Base-by-base conservation (phyloP, 2,113 vertebrate species). In the Clarias magur region DNA sequence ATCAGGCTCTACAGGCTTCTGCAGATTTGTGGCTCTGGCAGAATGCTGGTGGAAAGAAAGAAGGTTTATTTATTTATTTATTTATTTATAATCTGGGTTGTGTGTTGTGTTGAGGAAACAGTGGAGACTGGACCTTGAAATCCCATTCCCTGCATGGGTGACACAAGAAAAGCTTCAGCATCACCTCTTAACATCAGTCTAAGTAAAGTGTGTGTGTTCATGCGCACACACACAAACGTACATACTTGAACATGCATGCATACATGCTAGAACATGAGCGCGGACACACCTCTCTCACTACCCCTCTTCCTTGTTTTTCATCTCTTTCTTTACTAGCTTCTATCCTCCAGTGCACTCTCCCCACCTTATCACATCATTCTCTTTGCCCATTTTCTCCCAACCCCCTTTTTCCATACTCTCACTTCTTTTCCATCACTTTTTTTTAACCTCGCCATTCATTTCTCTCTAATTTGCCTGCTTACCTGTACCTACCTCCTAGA, bases 41-140 rank as follows among this genome's bases (percentile, higher is more conserved):
- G 5, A 80, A 57, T n/a, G 75, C 17, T 27, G 10, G n/a, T 30
- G 48, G 34, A 59, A 75, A 73, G 70, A 48, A 48, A 73, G 70
- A 48, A 48, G 48, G 48, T 42, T 25, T 27, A n/a, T 56, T 82
- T 72, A 8, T 30, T 62, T 68, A 68, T 62, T 53, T 27, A n/a
- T 54, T 81, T 72, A 7, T 27, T 80, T 68, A 67, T 83, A 83
- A 70, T 83, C 48, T 83, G 65, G 82, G 25, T 65, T 21, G 57
- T 80, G 38, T 79, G 73, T 80, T 53, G 4, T 3, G 2, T 2
- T 12, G 60, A 60, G 2, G 79, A 76, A 54, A 68, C 60, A 75
- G 80, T 87, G 65, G 83, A 89, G 79, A 65, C 48, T 89, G 84
- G 83, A 83, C 88, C 83, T 78, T 86, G 62, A 87, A 89, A 89